Evolutionary conservation across 2,113 vertebrate species (phyloP).

Genomic region (Amia ocellicauda): DNA sequence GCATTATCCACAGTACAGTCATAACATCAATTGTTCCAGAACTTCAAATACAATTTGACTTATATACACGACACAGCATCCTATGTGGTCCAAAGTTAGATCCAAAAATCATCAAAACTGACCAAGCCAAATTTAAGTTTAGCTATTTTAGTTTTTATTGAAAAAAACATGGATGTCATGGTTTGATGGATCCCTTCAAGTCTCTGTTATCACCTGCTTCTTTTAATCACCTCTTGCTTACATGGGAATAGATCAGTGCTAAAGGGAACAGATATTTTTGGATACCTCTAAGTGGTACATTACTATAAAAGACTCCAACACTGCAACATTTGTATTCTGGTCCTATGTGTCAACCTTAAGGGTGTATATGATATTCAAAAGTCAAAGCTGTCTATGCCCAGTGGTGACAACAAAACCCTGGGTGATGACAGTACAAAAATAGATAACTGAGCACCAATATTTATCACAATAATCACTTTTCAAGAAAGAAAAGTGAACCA

Average conservation of each 20-base stretch:
- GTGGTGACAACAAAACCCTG: background rate
- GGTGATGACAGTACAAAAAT: slow-evolving; percentile 16
- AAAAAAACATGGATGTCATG: no score
- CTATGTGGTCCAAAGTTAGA: no score
- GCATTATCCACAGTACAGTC: no score
- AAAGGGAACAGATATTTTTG: background rate
- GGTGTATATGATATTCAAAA: slow-evolving; percentile 5
- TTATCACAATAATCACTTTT: slow-evolving; percentile 61
- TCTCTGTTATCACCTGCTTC: no score
- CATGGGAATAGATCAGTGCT: background rate
- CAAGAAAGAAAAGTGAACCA: slow-evolving; percentile 44
- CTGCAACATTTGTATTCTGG: background rate
- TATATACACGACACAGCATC: no score
- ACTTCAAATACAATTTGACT: no score
- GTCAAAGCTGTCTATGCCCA: slow-evolving; percentile 7
- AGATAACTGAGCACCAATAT: slow-evolving; percentile 30
- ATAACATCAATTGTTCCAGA: no score
- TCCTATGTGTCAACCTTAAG: background rate
- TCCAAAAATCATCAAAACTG: no score
- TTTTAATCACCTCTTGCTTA: no score
- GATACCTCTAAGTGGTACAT: background rate
- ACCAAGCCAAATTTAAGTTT: no score
- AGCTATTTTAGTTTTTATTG: no score
- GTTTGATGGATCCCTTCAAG: no score
- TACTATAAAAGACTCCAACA: background rate